Base-by-base conservation (phyloP, 2,888 invertebrate genomes). In the Drosophila robusta region DNA sequence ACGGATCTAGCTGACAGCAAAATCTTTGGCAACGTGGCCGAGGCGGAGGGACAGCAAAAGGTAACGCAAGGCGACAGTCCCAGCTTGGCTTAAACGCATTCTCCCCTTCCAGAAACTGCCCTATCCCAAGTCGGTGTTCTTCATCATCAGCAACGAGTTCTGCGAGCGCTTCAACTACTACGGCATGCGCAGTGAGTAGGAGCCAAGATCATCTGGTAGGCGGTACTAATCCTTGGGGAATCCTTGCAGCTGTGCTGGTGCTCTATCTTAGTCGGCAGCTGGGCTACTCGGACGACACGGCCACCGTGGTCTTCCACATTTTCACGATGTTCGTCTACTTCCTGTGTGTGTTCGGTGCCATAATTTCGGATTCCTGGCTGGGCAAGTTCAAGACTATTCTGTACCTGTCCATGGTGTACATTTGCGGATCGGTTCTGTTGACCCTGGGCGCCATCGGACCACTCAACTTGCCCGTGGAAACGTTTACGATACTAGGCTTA, bases 121-220 rank as follows among this genome's bases (percentile, higher is more conserved):
- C 0, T 92, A 92, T 89, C 98, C 98, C 0, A 95, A 95, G 83
- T 94, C 97, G 16, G 96, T 98, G 1, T 95, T 97, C 89, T 97
- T 98, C 92, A 98, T 99, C 87, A 94, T 99, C 80, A 94, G 96
- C 84, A 97, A 98, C 93, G 99, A 99, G 92, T 98, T 98, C 92
- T 99, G 98, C 92, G 98, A 99, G 93, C 94, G 98, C 70, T 99
- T 98, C 93, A 97, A 96, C 61, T 99, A 95, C 92, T 99, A 98
- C 93, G 98, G 98, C 89, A 96, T 98, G 96, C 94, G 96, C 94
- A 96, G 98, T 98, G 93, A 94, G 95, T 94, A 66, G 14, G 8
- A 9, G 11, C 1, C 12, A n/a, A 1, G 9, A 3, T 16, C 9
- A 24, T 1, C 7, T 18, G 16, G 9, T 29, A 9, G 9, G 29